These are phyloP conservation scores for Bettongia penicillata DNA, from an alignment of 2,113 vertebrate species.

Conservation along the genomic window DNA sequence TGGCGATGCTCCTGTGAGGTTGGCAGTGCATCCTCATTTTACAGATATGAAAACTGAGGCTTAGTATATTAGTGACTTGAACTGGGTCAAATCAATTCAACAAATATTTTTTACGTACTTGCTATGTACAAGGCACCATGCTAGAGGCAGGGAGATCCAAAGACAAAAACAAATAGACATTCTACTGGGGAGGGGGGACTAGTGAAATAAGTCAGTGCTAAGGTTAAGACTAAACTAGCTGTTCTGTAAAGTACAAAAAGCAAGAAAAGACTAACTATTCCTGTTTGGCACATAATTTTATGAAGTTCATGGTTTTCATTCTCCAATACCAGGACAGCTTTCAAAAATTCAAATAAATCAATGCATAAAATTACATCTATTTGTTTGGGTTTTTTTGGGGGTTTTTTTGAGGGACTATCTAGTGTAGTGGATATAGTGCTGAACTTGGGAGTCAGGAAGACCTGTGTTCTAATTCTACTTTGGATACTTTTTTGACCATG, in stretches of 20 bases:
- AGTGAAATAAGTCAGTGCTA: neutral
- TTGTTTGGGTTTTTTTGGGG: neutral
- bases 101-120: neutral
- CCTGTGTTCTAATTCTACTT: neutral
- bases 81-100: neutral
- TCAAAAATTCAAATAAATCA: slow-evolving; percentile 2
- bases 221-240: neutral
- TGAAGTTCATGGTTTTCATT: slow-evolving; percentile 46
- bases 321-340: slow-evolving; percentile 17
- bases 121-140: neutral
- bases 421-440: neutral
- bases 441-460: neutral
- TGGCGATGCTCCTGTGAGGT: neutral
- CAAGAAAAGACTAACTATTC: neutral
- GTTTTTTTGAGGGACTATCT: neutral
- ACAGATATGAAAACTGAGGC: neutral
- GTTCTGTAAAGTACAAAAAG: slow-evolving; percentile 18
- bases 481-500: neutral
- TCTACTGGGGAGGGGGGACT: neutral
- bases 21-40: neutral
- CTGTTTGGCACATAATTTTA: slow-evolving; percentile 29
- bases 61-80: neutral
- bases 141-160: neutral
- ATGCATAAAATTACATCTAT: slow-evolving; percentile 28
- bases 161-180: neutral